phyloP scores from a whole-genome alignment of 2,797 vertebrate species.

The Enteromius trimaculatus region DNA sequence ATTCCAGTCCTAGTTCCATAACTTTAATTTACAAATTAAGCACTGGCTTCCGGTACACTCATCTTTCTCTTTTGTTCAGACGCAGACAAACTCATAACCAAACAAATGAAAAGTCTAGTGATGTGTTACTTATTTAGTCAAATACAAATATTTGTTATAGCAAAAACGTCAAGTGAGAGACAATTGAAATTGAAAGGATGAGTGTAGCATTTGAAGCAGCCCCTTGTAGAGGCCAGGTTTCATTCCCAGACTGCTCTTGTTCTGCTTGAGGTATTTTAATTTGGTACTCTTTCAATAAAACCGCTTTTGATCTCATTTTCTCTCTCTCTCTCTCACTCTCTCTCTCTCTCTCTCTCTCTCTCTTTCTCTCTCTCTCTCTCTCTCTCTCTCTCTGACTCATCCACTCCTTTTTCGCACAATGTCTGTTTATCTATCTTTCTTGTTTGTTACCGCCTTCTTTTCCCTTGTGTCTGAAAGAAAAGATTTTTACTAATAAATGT shows the following conservation, averaged over 20 bases:
- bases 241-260: conserved; percentile 70
- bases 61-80: not conserved
- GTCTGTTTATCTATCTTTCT: conserved; percentile 65
- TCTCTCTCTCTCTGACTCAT: conserved; percentile 61
- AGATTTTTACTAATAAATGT: conserved; percentile 25
- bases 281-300: conserved; percentile 70
- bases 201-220: conserved; percentile 24
- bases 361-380: conserved; percentile 38
- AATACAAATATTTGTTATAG: conserved; percentile 4
- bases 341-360: conserved; percentile 39
- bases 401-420: conserved; percentile 60
- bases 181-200: conserved; percentile 37
- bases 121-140: conserved; percentile 34
- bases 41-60: conserved; percentile 18
- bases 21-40: conserved; percentile 11
- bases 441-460: conserved; percentile 40
- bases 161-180: conserved; percentile 26
- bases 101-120: not conserved
- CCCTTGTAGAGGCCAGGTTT: conserved; percentile 50
- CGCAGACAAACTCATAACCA: conserved; percentile 12
- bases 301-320: conserved; percentile 72
- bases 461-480: conserved; percentile 19
- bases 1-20: not conserved
- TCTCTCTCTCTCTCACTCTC: conserved; percentile 59
- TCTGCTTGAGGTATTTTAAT: conserved; percentile 79